These are phyloP conservation scores for Therioaphis trifolii DNA, from an alignment of 2,888 invertebrate species.

Conservation along the genomic window DNA sequence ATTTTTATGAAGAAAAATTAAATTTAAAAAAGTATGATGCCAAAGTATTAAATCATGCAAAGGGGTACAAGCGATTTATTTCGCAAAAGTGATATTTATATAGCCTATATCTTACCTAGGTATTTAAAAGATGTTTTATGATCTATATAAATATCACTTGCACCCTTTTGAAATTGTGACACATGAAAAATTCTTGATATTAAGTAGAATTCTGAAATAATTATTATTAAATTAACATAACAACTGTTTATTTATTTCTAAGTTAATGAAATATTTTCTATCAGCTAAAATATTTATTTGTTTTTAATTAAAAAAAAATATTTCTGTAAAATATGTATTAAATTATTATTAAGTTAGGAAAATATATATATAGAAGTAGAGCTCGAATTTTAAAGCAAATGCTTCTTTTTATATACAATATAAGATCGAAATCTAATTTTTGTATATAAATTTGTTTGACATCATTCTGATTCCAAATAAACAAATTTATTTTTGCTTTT, in stretches of 20 bases:
- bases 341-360: no score
- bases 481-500: no score
- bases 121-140: constrained; percentile 40
- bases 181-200: constrained; percentile 39
- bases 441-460: no score
- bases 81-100: constrained; percentile 47
- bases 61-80: constrained; percentile 52
- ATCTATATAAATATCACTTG: constrained; percentile 57
- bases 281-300: not conserved
- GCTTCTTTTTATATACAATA: no score
- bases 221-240: constrained; percentile 32
- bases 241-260: not conserved
- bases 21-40: no score
- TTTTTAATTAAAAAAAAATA: no score
- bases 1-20: not conserved
- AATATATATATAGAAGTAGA: no score
- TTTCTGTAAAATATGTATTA: not conserved
- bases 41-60: constrained; percentile 42
- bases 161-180: constrained; percentile 42
- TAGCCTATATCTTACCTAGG: constrained; percentile 56
- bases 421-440: no score
- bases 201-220: constrained; percentile 49
- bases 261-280: constrained; percentile 6
- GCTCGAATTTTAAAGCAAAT: no score
- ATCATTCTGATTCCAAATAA: no score